Evolutionary conservation across 2,113 vertebrate genomes (phyloP).

Genomic region (Scolopax mira): DNA sequence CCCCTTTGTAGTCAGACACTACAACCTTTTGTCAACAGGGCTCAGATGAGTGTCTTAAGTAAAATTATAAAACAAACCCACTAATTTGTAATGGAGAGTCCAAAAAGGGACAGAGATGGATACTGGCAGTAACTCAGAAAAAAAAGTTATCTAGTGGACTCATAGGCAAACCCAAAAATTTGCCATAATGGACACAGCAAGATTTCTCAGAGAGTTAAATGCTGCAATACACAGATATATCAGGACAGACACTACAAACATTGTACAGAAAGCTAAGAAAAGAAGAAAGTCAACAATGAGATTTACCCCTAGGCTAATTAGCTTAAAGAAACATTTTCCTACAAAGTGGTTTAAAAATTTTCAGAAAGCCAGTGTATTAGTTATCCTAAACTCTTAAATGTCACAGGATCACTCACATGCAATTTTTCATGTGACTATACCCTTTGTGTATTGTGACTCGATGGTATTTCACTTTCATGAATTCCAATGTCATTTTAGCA

Average conservation of each 20-base stretch:
- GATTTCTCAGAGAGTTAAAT: neutral
- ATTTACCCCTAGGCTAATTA: neutral
- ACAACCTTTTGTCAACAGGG: neutral
- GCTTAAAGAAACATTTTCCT: neutral
- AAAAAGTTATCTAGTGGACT: neutral
- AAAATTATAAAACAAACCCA: neutral
- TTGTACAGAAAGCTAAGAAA: neutral
- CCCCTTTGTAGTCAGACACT: neutral
- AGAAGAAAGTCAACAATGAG: neutral
- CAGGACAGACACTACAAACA: neutral
- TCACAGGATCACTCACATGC: neutral
- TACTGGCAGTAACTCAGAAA: neutral
- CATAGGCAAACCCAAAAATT: neutral
- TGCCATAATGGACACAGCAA: neutral
- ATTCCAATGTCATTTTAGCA: neutral
- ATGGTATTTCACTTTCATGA: neutral
- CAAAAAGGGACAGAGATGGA: neutral
- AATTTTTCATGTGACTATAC: neutral
- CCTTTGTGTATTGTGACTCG: neutral
- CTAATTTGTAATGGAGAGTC: neutral
- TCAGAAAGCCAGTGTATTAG: neutral
- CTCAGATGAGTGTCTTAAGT: neutral
- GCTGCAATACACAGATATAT: neutral
- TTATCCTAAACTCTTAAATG: constrained; percentile 2
- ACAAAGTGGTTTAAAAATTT: neutral